Evolutionary conservation across 2,888 invertebrate species (phyloP).

Genomic region (Amblyjoppa fuscipennis): DNA sequence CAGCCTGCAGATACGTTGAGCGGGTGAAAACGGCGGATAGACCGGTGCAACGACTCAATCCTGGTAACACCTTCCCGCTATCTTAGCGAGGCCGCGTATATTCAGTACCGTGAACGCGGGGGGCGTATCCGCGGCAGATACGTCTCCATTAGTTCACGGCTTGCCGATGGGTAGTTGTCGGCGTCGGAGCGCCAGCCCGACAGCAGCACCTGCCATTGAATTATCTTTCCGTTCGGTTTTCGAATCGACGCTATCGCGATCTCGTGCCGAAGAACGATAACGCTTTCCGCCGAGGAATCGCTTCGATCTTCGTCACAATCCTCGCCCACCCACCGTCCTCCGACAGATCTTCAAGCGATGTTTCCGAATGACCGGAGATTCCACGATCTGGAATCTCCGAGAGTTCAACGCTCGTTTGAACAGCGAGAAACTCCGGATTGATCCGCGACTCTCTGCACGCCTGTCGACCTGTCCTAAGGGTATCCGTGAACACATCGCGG

Average conservation of each 20-base stretch:
- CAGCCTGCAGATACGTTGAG: constrained; percentile 35
- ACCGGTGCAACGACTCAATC: constrained; percentile 76
- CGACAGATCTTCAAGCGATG: neutral
- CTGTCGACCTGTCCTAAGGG: neutral
- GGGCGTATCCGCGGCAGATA: constrained; percentile 73
- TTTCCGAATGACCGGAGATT: constrained; percentile 12
- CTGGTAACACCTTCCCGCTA: constrained; percentile 72
- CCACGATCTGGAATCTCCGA: neutral
- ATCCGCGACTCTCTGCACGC: neutral
- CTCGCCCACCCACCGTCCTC: neutral
- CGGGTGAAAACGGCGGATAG: constrained; percentile 59
- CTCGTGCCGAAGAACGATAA: neutral
- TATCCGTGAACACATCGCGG: neutral
- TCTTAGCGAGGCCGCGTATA: constrained; percentile 45
- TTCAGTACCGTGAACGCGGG: constrained; percentile 42
- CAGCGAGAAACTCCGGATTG: neutral
- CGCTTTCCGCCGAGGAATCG: neutral
- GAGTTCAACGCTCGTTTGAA: constrained; percentile 29
- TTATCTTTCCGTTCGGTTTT: constrained; percentile 34
- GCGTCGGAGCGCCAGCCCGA: constrained; percentile 20
- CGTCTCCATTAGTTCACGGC: constrained; percentile 73
- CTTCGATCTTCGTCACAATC: constrained; percentile 37
- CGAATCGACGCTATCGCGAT: constrained; percentile 1
- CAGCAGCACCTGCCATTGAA: constrained; percentile 64
- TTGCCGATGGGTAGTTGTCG: constrained; percentile 37